These are phyloP conservation scores for Argyrosomus regius DNA, from an alignment of 2,797 vertebrate species.

Conservation along the genomic window DNA sequence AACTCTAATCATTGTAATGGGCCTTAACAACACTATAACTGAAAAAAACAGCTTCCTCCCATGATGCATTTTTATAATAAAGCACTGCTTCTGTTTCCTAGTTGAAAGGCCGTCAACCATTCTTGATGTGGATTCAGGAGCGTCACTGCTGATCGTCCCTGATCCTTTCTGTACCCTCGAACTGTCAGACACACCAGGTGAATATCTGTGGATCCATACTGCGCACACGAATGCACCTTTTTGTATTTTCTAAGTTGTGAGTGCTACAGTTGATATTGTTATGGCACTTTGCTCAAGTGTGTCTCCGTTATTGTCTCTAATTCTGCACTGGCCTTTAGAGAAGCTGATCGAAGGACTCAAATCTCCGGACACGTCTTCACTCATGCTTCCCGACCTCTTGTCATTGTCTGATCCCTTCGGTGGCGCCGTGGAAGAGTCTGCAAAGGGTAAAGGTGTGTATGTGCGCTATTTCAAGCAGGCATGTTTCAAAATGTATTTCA, in stretches of 20 bases:
- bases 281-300: background rate
- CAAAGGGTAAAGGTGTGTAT: slow-evolving; percentile 85
- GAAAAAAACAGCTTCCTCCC: background rate
- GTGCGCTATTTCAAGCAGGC: background rate
- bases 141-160: slow-evolving; percentile 88
- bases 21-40: background rate
- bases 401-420: slow-evolving; percentile 96
- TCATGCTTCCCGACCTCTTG: slow-evolving; percentile 95
- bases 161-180: slow-evolving; percentile 90
- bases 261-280: background rate
- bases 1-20: background rate
- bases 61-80: background rate
- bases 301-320: slow-evolving; percentile 1
- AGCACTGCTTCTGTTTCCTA: slow-evolving; percentile 39
- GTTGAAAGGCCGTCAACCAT: slow-evolving; percentile 67
- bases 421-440: slow-evolving; percentile 88
- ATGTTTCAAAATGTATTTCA: background rate
- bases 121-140: slow-evolving; percentile 75
- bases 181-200: slow-evolving; percentile 91
- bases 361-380: slow-evolving; percentile 95
- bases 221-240: background rate
- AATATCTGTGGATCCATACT: slow-evolving; percentile 32
- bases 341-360: slow-evolving; percentile 99
- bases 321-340: slow-evolving; percentile 83
- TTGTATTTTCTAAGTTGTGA: background rate